Conservation (phyloP, 2,888 invertebrate species). For the Xestia xanthographa region DNA sequence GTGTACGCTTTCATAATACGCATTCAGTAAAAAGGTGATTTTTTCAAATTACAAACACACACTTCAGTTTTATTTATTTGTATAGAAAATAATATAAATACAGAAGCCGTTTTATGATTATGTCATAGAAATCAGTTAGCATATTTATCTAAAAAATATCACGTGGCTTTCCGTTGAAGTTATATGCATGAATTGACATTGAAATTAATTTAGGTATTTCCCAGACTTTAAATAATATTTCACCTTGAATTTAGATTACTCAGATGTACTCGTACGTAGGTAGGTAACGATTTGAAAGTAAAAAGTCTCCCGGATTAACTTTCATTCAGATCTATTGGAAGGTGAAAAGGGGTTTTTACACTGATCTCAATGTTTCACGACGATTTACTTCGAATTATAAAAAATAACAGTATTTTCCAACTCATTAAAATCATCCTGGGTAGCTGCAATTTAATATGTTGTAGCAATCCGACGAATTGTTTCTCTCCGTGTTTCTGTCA, state of each 20-base stretch:
- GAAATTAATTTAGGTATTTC: slow-evolving; percentile 50
- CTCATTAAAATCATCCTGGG: neutral
- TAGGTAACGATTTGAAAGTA: neutral
- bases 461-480: neutral
- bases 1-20: too few relatives aligned
- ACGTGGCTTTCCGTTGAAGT: slow-evolving; percentile 44
- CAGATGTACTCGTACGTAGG: neutral
- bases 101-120: slow-evolving; percentile 24
- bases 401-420: neutral
- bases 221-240: slow-evolving; percentile 23
- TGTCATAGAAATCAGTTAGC: slow-evolving; percentile 15
- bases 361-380: neutral
- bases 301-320: slow-evolving; percentile 9
- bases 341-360: neutral
- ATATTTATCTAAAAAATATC: slow-evolving; percentile 14
- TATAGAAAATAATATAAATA: neutral
- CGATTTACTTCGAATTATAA: neutral
- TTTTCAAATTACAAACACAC: too few relatives aligned
- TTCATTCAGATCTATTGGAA: neutral
- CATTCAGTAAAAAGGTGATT: too few relatives aligned
- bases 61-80: too few relatives aligned
- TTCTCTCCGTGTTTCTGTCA: neutral
- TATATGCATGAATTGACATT: slow-evolving; percentile 45
- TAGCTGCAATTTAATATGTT: neutral
- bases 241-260: slow-evolving; percentile 52